A percentile compares a stretch with the other conserved stretches of the same genome.
Evolutionary conservation across 1,140 invertebrate genomes (phyloP).

Genomic region (Aphidius ervi): DNA sequence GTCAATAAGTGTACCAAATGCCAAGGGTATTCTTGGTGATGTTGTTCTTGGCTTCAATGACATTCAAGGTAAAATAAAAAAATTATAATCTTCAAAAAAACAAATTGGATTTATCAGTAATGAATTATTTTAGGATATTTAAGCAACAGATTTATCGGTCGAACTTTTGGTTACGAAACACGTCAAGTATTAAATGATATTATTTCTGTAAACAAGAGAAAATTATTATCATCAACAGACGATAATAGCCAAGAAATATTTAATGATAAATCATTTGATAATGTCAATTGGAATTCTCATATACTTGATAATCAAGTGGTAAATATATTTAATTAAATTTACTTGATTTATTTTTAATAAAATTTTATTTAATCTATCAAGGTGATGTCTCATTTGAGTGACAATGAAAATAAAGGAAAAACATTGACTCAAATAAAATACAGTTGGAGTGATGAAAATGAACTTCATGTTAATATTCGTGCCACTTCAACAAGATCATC

Average conservation of each 20-base stretch:
- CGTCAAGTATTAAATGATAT: slow-evolving; percentile 57
- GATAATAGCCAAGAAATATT: slow-evolving; percentile 36
- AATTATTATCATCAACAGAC: slow-evolving; percentile 1
- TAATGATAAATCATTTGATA: slow-evolving; percentile 67
- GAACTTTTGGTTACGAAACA: slow-evolving; percentile 61
- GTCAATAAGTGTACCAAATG: slow-evolving; percentile 58
- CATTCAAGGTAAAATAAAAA: slow-evolving; percentile 48
- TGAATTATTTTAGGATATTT: slow-evolving; percentile 44
- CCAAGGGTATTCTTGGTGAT: slow-evolving; percentile 55
- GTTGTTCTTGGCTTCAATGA: slow-evolving; percentile 62
- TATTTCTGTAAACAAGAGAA: slow-evolving; percentile 2
- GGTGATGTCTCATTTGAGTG: slow-evolving; percentile 52
- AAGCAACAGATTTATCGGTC: slow-evolving; percentile 61
- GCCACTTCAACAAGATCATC: slow-evolving; percentile 59
- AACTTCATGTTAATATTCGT: slow-evolving; percentile 59
- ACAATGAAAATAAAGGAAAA: slow-evolving; percentile 57
- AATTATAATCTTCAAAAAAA: background rate
- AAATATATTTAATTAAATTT: slow-evolving; percentile 15
- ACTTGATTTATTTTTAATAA: slow-evolving; percentile 2
- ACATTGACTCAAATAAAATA: slow-evolving; percentile 56
- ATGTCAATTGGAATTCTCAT: slow-evolving; percentile 54
- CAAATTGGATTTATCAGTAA: background rate
- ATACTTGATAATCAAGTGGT: slow-evolving; percentile 38
- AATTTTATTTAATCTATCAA: slow-evolving; percentile 14
- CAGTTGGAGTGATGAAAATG: slow-evolving; percentile 57